phyloP scores from a whole-genome alignment of 64 coral and sea anemone genomes.

The Anthopleura sola region DNA sequence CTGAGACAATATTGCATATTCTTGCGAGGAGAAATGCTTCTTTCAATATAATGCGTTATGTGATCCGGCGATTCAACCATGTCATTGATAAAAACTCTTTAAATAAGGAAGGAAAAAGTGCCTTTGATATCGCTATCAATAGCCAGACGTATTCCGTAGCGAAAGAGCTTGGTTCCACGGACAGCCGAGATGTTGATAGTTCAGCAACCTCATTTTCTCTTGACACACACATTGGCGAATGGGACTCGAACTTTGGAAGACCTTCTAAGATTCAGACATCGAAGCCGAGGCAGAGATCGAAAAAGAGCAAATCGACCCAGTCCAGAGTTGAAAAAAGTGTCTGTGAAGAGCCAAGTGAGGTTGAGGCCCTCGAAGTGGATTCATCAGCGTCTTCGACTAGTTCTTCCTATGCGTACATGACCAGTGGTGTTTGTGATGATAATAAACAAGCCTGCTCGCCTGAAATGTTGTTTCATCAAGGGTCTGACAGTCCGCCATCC shows the following conservation, averaged over 20 bases:
- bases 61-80: slow-evolving; percentile 2
- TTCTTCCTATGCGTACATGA: neutral
- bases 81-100: neutral
- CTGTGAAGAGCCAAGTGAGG: neutral
- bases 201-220: neutral
- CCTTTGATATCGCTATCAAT: slow-evolving; percentile 10
- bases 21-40: neutral
- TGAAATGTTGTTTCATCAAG: neutral
- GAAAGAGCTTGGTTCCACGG: neutral
- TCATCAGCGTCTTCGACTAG: neutral
- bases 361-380: neutral
- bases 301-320: neutral
- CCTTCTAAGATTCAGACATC: neutral
- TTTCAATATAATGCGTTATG: slow-evolving; percentile 15
- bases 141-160: neutral
- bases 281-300: neutral
- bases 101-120: neutral
- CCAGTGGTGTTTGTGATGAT: neutral
- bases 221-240: neutral
- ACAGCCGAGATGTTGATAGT: neutral
- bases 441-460: neutral
- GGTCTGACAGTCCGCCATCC: neutral
- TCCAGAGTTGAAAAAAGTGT: neutral
- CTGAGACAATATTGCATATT: slow-evolving; percentile 8
- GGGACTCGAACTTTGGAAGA: neutral